A percentile compares a stretch with the other conserved stretches of the same genome.
These are phyloP conservation scores for Thymallus thymallus DNA, from an alignment of 2,113 vertebrate genomes.

Conservation along the genomic window DNA sequence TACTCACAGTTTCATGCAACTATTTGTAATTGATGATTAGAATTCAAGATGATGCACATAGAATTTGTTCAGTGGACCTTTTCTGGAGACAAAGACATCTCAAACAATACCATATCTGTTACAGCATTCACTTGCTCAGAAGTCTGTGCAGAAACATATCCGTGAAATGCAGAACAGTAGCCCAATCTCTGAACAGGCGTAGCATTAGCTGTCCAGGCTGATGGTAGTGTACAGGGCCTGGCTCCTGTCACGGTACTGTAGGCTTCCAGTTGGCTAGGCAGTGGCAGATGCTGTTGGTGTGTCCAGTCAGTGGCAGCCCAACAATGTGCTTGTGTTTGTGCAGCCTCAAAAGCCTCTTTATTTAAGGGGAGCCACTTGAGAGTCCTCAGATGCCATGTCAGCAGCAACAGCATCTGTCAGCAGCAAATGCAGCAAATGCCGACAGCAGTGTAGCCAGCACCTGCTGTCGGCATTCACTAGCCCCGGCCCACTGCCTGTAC, in stretches of 20 bases:
- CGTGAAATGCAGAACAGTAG: neutral
- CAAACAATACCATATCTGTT: too few species aligned
- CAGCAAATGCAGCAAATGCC: too few species aligned
- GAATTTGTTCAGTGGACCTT: too few species aligned
- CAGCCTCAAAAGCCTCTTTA: slow-evolving; percentile 42
- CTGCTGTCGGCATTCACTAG: slow-evolving; percentile 40
- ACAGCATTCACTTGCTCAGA: too few species aligned
- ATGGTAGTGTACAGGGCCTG: neutral
- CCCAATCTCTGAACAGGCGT: neutral
- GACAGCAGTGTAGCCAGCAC: slow-evolving; percentile 7
- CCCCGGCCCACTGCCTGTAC: slow-evolving; percentile 30
- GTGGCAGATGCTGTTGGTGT: slow-evolving; percentile 27
- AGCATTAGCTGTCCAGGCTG: neutral
- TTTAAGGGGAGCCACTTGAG: slow-evolving; percentile 36
- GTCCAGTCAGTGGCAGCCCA: slow-evolving; percentile 16
- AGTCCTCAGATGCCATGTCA: slow-evolving; percentile 53
- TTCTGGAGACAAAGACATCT: too few species aligned
- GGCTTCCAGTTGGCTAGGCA: slow-evolving; percentile 1
- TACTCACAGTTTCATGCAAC: too few species aligned
- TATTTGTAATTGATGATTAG: too few species aligned
- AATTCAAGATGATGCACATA: too few species aligned
- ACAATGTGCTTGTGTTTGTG: slow-evolving; percentile 52
- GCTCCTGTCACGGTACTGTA: neutral
- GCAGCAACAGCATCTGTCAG: too few species aligned
- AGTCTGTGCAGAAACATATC: too few species aligned